phyloP scores from a whole-genome alignment of 1,140 invertebrate species.

The Drosophila bocqueti region DNA sequence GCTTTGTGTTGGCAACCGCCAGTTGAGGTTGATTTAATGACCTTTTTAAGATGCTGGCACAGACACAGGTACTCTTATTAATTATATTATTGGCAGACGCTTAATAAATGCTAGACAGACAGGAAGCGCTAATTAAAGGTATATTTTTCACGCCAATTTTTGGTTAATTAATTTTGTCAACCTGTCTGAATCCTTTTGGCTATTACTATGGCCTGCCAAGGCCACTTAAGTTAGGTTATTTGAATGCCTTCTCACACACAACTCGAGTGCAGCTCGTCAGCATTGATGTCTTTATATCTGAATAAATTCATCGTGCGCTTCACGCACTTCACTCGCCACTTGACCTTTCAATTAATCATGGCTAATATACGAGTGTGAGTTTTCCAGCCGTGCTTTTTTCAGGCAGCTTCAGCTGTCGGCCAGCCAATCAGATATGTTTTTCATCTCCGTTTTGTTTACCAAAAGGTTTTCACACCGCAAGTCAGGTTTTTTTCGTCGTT shows the following conservation, averaged over 20 bases:
- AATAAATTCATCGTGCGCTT: conserved; percentile 27
- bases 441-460: conserved; percentile 55
- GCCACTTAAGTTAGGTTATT: neutral
- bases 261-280: conserved; percentile 12
- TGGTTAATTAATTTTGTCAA: conserved; percentile 58
- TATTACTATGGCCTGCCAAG: conserved; percentile 29
- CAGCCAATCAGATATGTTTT: conserved; percentile 53
- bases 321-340: conserved; percentile 52
- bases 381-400: conserved; percentile 45
- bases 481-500: conserved; percentile 28
- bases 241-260: neutral
- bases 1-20: conserved; percentile 35
- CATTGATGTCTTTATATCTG: conserved; percentile 50
- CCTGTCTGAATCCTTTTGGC: conserved; percentile 12
- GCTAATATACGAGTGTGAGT: conserved; percentile 60
- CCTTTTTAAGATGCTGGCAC: conserved; percentile 54
- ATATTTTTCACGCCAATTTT: conserved; percentile 51
- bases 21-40: conserved; percentile 70
- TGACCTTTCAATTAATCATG: conserved; percentile 80
- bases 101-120: conserved; percentile 58
- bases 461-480: conserved; percentile 67
- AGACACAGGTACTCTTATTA: conserved; percentile 61
- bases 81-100: conserved; percentile 75
- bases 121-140: conserved; percentile 60
- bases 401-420: conserved; percentile 60